Evolutionary conservation across 2,113 vertebrate species (phyloP), one percentile per base, ranked within the genome.

Genomic region (Gymnocephalus cernua): DNA sequence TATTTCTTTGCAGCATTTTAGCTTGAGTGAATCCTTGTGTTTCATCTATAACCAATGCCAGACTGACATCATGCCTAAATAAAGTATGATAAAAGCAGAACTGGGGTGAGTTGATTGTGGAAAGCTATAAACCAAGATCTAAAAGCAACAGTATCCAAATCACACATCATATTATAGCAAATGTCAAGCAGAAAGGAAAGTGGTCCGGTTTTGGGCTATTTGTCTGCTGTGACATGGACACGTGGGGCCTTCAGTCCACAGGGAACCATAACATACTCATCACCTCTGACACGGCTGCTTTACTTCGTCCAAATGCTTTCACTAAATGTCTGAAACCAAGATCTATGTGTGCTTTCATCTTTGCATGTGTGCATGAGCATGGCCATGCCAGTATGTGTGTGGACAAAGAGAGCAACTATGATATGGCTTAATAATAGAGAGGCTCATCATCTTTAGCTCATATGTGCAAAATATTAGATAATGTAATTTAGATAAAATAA

Each of bases 261-360:
- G 83, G 83, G 90, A 86, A 21, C 71, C 47, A 64, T 82, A 90
- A 89, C 62, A 27, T 67, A 65, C 77, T 88, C 83, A 78, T 74
- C 77, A 68, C 80, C 78, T 77, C 76, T 75, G 70, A 86, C 77
- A 74, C 57, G 62, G 32, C 64, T 83, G 77, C 79, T 86, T 87
- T 65, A 78, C 81, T 74, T 35, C 8, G 54, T 57, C 72, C 63
- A 68, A 82, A 84, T 65, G 54, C 69, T 86, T 86, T 86, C 45
- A 15, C 61, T 73, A 82, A 89, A 84, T 84, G 80, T 87, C 86
- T 66, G 25, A 74, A 87, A 65, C 21, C 10, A 64, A 62, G 65
- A 75, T 80, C 38, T 74, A 84, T 81, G 68, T 29, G 51, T 44
- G 50, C 63, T 87, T 90, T 86, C 16, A 82, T 77, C 78, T 82